These are phyloP conservation scores for Hemicrepidius hirtus DNA, from an alignment of 2,888 invertebrate genomes.

Conservation along the genomic window DNA sequence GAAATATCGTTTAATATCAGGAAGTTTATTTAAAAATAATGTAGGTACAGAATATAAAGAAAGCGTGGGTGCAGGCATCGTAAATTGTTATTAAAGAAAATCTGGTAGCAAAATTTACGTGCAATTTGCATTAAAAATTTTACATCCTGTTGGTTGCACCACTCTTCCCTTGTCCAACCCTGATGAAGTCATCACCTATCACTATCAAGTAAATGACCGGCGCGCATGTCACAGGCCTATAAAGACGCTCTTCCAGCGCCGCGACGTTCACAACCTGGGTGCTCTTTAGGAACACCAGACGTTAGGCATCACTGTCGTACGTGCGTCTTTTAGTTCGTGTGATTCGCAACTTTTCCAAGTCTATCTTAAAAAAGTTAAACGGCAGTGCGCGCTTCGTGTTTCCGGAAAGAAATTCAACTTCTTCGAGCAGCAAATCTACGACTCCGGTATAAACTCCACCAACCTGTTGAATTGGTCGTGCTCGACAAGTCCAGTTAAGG, in stretches of 20 bases:
- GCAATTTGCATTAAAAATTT: slow-evolving; percentile 4
- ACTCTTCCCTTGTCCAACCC: slow-evolving; percentile 29
- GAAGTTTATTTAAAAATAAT: too few species aligned
- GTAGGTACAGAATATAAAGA: too few species aligned
- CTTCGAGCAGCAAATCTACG: slow-evolving; percentile 5
- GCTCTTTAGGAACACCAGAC: slow-evolving; percentile 55
- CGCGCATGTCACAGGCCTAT: slow-evolving; percentile 59
- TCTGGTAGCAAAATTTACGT: background rate
- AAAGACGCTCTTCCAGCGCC: slow-evolving; percentile 58
- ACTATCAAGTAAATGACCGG: slow-evolving; percentile 52
- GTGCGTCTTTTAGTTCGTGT: slow-evolving; percentile 43
- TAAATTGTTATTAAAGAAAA: background rate
- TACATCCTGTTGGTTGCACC: slow-evolving; percentile 8
- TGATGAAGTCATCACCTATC: slow-evolving; percentile 53
- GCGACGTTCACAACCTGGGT: slow-evolving; percentile 58
- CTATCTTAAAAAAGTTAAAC: slow-evolving; percentile 9
- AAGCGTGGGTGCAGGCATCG: too few species aligned
- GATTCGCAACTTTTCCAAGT: slow-evolving; percentile 37
- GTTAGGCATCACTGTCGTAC: slow-evolving; percentile 39
- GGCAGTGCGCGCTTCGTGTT: slow-evolving; percentile 22
- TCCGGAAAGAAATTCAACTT: slow-evolving; percentile 15
- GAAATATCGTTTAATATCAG: too few species aligned
- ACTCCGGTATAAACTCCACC: slow-evolving; percentile 28
- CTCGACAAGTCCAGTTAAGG: slow-evolving; percentile 21
- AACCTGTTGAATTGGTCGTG: slow-evolving; percentile 46